Evolutionary conservation across 2,888 invertebrate genomes (phyloP).

Genomic region (Pardosa pseudoannulata): DNA sequence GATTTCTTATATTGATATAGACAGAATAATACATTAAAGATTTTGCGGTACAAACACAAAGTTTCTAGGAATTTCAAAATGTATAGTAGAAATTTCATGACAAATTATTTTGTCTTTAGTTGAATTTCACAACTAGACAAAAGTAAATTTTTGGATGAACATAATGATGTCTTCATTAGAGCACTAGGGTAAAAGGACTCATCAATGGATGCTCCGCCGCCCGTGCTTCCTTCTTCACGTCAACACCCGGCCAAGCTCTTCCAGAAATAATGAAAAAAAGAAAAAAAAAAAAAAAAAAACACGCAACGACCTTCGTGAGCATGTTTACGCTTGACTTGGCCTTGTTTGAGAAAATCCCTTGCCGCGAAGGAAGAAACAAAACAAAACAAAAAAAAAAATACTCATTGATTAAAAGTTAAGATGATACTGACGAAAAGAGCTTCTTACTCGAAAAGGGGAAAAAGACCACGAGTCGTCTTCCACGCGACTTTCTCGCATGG

Average conservation of each 20-base stretch:
- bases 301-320: constrained; percentile 11
- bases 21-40: too few relatives aligned
- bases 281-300: not conserved
- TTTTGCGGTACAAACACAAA: too few relatives aligned
- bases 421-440: too few relatives aligned
- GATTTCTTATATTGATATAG: too few relatives aligned
- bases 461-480: too few relatives aligned
- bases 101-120: too few relatives aligned
- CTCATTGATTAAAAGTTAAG: not conserved
- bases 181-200: constrained; percentile 15
- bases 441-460: too few relatives aligned
- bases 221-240: constrained; percentile 18
- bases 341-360: not conserved
- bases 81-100: too few relatives aligned
- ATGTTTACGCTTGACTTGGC: constrained; percentile 13
- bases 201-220: constrained; percentile 1
- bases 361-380: not conserved
- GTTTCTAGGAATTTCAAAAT: not conserved
- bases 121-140: too few relatives aligned
- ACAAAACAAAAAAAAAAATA: too few relatives aligned
- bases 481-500: too few relatives aligned
- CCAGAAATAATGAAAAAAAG: not conserved
- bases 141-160: not conserved
- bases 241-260: not conserved
- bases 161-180: not conserved